A percentile compares a stretch with the other conserved stretches of the same genome.
Conservation (phyloP, 1,140 invertebrate species). For the Lepidurus apus region DNA sequence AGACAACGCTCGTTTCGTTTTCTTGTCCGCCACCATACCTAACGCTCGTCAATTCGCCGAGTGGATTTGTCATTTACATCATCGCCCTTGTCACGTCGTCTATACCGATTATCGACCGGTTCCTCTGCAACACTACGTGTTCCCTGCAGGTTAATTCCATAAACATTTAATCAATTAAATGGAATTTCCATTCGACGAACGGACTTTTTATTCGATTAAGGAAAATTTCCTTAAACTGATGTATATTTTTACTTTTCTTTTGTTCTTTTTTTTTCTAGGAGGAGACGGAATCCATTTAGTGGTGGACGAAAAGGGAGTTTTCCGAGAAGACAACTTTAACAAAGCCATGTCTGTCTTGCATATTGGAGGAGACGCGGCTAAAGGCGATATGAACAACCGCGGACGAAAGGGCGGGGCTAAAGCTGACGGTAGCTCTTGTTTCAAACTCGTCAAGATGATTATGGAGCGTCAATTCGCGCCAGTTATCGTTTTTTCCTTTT, state of each 20-base stretch:
- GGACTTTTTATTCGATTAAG: neutral
- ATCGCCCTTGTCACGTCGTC: conserved; percentile 97
- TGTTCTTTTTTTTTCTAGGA: neutral
- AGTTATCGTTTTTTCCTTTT: conserved; percentile 98
- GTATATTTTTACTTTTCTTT: neutral
- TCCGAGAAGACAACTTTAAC: conserved; percentile 96
- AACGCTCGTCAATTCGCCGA: conserved; percentile 98
- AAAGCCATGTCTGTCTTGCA: conserved; percentile 86
- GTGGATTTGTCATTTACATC: conserved; percentile 95
- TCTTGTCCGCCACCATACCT: conserved; percentile 98
- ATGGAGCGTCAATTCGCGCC: conserved; percentile 97
- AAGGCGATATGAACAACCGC: conserved; percentile 60
- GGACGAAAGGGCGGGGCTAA: conserved; percentile 57
- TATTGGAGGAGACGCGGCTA: conserved; percentile 63
- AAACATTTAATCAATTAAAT: conserved; percentile 52
- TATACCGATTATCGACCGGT: conserved; percentile 98
- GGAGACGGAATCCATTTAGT: conserved; percentile 76
- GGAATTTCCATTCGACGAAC: conserved; percentile 47
- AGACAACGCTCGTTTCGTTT: conserved; percentile 97
- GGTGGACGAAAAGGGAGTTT: conserved; percentile 88
- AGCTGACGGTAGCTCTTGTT: conserved; percentile 73
- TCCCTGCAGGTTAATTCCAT: conserved; percentile 67
- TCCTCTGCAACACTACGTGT: conserved; percentile 97
- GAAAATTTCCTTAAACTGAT: neutral
- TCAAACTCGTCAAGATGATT: conserved; percentile 98